These are phyloP conservation scores for Zaprionus bogoriensis DNA, from an alignment of 2,888 invertebrate species.

Conservation along the genomic window DNA sequence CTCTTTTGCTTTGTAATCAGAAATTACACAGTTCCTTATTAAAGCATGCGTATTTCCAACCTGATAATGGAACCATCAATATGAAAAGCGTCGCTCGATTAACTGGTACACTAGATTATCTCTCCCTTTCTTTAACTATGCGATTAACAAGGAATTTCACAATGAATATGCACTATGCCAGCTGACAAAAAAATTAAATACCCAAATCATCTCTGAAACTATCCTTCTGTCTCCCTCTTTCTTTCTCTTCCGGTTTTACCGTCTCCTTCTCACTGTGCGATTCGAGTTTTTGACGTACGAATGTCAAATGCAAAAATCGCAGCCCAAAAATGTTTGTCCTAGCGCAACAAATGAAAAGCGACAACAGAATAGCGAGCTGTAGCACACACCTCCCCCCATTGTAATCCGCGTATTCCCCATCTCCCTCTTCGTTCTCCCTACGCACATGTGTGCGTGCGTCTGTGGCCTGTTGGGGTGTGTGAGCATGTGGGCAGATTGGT, in stretches of 20 bases:
- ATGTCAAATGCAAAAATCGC: conserved; percentile 68
- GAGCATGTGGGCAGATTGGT: conserved; percentile 64
- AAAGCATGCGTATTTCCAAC: too few relatives aligned
- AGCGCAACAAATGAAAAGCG: conserved; percentile 72
- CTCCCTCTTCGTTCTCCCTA: not conserved
- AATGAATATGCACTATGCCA: not conserved
- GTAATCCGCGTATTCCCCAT: too few relatives aligned
- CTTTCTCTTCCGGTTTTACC: not conserved
- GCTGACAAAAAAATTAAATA: conserved; percentile 15
- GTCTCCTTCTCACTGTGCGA: not conserved
- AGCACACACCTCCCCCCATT: not conserved
- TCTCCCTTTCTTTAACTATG: not conserved
- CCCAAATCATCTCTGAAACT: not conserved
- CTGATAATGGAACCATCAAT: not conserved
- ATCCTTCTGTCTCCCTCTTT: not conserved
- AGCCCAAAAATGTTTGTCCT: conserved; percentile 54
- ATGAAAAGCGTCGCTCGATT: not conserved
- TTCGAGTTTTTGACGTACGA: conserved; percentile 56
- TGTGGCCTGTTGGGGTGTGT: conserved; percentile 16
- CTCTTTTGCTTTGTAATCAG: not conserved
- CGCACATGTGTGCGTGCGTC: not conserved
- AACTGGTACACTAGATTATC: not conserved
- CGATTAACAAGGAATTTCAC: not conserved
- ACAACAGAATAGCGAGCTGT: conserved; percentile 48
- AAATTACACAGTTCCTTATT: not conserved